These are phyloP conservation scores for Nylanderia fulva DNA, from an alignment of 1,140 invertebrate genomes.

Conservation along the genomic window DNA sequence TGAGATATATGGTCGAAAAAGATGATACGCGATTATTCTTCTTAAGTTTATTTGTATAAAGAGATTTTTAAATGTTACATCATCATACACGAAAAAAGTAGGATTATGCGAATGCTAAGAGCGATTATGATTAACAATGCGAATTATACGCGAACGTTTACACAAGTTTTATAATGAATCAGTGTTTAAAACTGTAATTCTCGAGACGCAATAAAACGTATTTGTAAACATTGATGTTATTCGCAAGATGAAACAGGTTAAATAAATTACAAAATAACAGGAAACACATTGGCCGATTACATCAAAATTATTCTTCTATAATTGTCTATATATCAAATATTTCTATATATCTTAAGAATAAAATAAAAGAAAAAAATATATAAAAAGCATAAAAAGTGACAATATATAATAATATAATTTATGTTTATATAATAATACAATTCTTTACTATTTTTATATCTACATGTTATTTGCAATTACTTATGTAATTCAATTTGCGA, in stretches of 20 bases:
- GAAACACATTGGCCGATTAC: background rate
- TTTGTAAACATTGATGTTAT: constrained; percentile 23
- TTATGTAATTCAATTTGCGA: background rate
- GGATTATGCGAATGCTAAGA: constrained; percentile 2
- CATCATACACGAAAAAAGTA: background rate
- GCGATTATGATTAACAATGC: background rate
- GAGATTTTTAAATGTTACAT: background rate
- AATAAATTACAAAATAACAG: background rate
- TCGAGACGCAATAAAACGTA: background rate
- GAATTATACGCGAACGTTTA: background rate
- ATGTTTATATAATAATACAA: background rate
- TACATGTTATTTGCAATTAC: no score
- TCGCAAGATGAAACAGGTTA: background rate
- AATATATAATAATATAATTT: background rate
- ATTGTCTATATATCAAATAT: background rate
- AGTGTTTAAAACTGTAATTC: constrained; percentile 30
- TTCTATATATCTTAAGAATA: background rate
- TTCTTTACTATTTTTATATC: background rate
- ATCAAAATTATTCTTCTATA: background rate
- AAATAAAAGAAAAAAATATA: background rate
- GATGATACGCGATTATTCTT: background rate
- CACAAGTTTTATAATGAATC: constrained; percentile 35
- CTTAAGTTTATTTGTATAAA: background rate
- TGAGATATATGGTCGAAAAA: no score
- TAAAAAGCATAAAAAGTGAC: background rate